These are phyloP conservation scores for Salpingus planirostris DNA, from an alignment of 2,888 invertebrate genomes.

Conservation along the genomic window DNA sequence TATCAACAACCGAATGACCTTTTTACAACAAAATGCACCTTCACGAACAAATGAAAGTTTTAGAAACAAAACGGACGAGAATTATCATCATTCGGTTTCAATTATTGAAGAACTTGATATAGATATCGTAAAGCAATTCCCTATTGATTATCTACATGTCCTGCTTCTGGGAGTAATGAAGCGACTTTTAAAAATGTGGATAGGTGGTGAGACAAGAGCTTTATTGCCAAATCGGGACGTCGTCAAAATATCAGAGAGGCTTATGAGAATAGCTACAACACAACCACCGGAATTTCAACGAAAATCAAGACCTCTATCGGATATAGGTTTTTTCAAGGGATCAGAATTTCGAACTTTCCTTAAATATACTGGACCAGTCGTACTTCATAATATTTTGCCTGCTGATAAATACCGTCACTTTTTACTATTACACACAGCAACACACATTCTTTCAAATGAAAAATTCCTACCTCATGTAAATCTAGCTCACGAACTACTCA, in stretches of 20 bases:
- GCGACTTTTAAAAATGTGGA: not conserved
- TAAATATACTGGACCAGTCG: conserved; percentile 1
- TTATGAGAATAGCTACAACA: not conserved
- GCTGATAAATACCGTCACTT: not conserved
- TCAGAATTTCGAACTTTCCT: not conserved
- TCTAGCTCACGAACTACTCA: not conserved
- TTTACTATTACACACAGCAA: not conserved
- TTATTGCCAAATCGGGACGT: not conserved
- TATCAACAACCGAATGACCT: not conserved
- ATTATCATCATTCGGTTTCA: not conserved
- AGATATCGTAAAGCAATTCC: not conserved
- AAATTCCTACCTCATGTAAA: not conserved
- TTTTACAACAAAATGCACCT: not conserved
- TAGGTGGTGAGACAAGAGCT: not conserved
- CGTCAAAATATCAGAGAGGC: not conserved
- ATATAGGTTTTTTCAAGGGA: not conserved
- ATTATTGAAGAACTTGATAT: not conserved
- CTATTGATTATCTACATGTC: not conserved
- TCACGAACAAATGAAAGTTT: not conserved
- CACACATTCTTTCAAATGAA: not conserved
- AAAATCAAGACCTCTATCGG: not conserved
- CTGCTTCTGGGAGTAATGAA: not conserved
- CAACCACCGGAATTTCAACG: conserved; percentile 1
- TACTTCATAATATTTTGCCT: not conserved
- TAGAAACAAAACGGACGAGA: not conserved